Percentiles rank a stretch among this genome's conserved stretches.
These are phyloP conservation scores for cat (Felis catus) DNA, from an alignment of 2,113 vertebrate genomes.

Conservation along the genomic window DNA sequence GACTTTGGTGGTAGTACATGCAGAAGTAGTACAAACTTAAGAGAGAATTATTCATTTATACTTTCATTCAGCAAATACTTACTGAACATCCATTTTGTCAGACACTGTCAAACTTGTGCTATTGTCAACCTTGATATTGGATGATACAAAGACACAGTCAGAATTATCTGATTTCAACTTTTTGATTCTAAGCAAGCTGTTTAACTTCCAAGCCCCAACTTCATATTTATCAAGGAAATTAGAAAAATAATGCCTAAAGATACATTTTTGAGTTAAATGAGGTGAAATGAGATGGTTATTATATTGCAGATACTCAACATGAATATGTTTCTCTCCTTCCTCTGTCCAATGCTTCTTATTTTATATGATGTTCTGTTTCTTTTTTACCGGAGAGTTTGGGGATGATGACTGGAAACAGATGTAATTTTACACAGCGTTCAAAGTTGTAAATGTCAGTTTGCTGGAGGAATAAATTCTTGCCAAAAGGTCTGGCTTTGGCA, in stretches of 20 bases:
- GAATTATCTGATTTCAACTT: neutral
- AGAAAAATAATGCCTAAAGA: neutral
- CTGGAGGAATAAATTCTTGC: neutral
- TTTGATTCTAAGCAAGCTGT: neutral
- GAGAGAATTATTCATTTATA: neutral
- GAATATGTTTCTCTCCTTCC: neutral
- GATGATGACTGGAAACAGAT: neutral
- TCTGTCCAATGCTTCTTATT: neutral
- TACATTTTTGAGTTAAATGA: neutral
- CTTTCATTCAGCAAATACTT: neutral
- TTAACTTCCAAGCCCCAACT: neutral
- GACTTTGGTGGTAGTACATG: neutral
- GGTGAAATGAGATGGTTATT: neutral
- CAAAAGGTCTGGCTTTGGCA: neutral
- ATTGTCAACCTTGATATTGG: neutral
- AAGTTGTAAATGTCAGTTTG: neutral
- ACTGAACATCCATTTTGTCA: neutral
- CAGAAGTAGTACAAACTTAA: neutral
- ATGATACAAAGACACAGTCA: neutral
- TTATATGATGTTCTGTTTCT: neutral
- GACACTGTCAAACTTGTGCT: neutral
- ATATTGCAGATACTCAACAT: neutral
- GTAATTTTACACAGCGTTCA: neutral
- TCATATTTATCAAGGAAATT: neutral
- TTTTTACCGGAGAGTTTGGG: neutral